phyloP scores from a whole-genome alignment of 1,140 invertebrate species.

The Ephestia elutella region DNA sequence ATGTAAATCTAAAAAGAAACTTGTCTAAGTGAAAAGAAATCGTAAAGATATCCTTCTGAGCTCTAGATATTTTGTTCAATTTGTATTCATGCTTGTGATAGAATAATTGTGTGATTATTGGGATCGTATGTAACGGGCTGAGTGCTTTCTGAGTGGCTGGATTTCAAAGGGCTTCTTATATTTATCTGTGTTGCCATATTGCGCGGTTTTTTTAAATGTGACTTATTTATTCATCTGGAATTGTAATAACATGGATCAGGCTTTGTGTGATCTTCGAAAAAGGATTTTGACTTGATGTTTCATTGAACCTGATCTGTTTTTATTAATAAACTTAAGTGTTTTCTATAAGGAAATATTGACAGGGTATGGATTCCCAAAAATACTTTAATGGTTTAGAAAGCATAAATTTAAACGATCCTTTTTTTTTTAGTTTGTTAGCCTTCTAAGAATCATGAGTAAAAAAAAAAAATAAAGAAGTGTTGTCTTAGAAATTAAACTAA shows the following conservation, averaged over 20 bases:
- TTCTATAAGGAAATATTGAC: too few relatives aligned
- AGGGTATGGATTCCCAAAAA: too few relatives aligned
- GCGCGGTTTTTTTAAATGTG: not conserved
- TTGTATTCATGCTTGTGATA: constrained; percentile 9
- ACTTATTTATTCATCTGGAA: not conserved
- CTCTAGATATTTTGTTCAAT: not conserved
- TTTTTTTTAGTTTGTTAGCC: too few relatives aligned
- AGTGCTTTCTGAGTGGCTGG: not conserved
- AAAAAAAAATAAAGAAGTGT: too few relatives aligned
- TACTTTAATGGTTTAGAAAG: too few relatives aligned
- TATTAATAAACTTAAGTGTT: too few relatives aligned
- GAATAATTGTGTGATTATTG: constrained; percentile 5
- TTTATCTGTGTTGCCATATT: not conserved
- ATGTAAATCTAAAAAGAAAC: too few relatives aligned
- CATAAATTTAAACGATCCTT: too few relatives aligned
- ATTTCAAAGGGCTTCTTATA: not conserved
- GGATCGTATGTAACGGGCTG: constrained; percentile 1
- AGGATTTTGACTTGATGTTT: not conserved
- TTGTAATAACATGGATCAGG: not conserved
- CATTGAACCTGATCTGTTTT: too few relatives aligned
- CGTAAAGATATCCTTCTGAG: not conserved
- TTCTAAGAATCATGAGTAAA: too few relatives aligned
- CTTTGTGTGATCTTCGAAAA: not conserved
- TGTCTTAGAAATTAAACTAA: too few relatives aligned
- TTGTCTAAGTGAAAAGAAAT: too few relatives aligned